Percentiles rank a stretch among this genome's conserved stretches.
Evolutionary conservation across 92 coral and sea anemone genomes (phyloP).

Genomic region (Heliopora coerulea): DNA sequence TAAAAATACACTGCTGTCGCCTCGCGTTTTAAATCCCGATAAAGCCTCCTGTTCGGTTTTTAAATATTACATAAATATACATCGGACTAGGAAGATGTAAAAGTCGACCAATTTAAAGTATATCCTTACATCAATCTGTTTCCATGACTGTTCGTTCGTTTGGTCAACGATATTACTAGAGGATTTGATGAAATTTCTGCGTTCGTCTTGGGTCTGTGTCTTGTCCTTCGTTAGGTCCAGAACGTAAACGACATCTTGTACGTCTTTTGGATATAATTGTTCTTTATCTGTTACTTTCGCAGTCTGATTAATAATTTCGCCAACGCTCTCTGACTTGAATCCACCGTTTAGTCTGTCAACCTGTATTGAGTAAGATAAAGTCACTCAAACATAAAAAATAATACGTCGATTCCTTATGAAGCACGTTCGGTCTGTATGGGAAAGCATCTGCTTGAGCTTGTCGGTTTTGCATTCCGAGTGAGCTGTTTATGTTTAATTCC

Average conservation of each 20-base stretch:
- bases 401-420: too few relatives aligned
- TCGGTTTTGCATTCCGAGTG: too few relatives aligned
- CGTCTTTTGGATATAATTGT: slow-evolving; percentile 2
- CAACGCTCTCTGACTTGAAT: slow-evolving; percentile 6
- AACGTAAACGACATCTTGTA: slow-evolving; percentile 15
- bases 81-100: too few relatives aligned
- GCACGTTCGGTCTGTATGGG: too few relatives aligned
- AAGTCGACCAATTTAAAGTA: not conserved
- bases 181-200: slow-evolving; percentile 16
- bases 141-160: not conserved
- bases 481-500: too few relatives aligned
- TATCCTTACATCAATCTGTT: not conserved
- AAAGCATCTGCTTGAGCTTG: too few relatives aligned
- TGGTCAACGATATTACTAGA: slow-evolving; percentile 28
- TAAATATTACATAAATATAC: too few relatives aligned
- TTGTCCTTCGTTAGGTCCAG: slow-evolving; percentile 1
- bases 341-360: slow-evolving; percentile 1
- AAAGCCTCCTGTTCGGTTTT: too few relatives aligned
- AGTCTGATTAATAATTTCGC: slow-evolving; percentile 3
- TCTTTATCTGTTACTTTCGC: slow-evolving; percentile 6
- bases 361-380: not conserved
- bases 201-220: slow-evolving; percentile 4
- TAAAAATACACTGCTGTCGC: too few relatives aligned
- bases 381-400: too few relatives aligned
- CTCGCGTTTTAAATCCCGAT: too few relatives aligned